phyloP scores from a whole-genome alignment of 1,140 invertebrate genomes.

The Coenobita brevimanus region DNA sequence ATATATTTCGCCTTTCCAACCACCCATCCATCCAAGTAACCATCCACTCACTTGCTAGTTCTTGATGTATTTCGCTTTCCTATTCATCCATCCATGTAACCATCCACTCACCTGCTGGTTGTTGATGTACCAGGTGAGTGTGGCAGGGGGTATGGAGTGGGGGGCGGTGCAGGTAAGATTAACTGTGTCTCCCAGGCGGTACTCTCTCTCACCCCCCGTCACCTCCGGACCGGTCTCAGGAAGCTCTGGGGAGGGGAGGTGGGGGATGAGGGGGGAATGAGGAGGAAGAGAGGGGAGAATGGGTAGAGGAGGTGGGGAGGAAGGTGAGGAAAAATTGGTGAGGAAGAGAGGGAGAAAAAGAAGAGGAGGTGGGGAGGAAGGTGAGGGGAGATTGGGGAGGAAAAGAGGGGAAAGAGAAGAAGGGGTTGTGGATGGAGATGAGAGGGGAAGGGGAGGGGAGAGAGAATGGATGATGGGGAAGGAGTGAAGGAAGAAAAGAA shows the following conservation, averaged over 20 bases:
- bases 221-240: slow-evolving; percentile 70
- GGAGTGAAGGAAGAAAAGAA: no score
- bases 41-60: no score
- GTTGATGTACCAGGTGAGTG: slow-evolving; percentile 71
- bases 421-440: background rate
- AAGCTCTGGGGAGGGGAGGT: slow-evolving; percentile 55
- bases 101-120: slow-evolving; percentile 69
- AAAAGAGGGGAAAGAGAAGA: background rate
- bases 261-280: no score
- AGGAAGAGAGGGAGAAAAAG: background rate
- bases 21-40: no score
- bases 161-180: slow-evolving; percentile 71
- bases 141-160: slow-evolving; percentile 69
- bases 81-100: no score
- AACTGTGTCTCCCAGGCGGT: slow-evolving; percentile 70
- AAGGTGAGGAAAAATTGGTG: background rate
- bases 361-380: background rate
- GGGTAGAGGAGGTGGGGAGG: background rate
- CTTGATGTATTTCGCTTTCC: no score
- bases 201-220: slow-evolving; percentile 69
- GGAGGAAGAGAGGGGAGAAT: no score
- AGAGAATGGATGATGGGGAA: no score
- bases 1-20: no score
- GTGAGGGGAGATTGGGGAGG: no score
- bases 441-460: no score